phyloP scores from a whole-genome alignment of 2,113 vertebrate genomes.

The Prinia subflava region DNA sequence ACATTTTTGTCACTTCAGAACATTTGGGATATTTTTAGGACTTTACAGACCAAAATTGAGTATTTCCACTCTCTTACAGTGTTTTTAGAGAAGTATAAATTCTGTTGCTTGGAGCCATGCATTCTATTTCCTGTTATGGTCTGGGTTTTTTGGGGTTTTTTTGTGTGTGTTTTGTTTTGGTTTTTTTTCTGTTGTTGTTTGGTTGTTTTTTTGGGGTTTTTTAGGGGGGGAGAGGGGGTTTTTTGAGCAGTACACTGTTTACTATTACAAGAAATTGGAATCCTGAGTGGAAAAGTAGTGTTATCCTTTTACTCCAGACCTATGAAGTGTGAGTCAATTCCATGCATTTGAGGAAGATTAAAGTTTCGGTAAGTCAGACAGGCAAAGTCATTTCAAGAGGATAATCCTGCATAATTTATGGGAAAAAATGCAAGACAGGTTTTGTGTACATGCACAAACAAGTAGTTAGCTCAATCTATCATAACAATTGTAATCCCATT shows the following conservation, averaged over 20 bases:
- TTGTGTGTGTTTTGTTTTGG: no score
- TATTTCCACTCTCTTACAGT: neutral
- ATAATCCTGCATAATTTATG: constrained; percentile 26
- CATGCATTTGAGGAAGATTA: neutral
- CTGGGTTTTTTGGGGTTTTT: neutral
- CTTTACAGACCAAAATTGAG: neutral
- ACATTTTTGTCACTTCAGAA: neutral
- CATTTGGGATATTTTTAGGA: neutral
- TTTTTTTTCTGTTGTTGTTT: no score
- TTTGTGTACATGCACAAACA: constrained; percentile 12
- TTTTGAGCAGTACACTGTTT: neutral
- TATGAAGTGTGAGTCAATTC: neutral
- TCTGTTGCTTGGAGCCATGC: neutral
- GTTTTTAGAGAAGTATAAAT: neutral
- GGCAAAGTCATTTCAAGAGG: neutral
- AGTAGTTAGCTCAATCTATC: neutral
- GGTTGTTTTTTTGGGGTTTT: no score
- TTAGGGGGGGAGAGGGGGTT: no score
- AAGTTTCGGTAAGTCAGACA: neutral
- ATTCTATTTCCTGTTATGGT: neutral
- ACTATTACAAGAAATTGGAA: neutral
- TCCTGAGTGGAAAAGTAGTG: neutral
- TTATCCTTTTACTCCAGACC: neutral
- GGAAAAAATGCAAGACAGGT: neutral
- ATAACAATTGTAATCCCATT: constrained; percentile 15